Conservation (phyloP, 2,797 vertebrate genomes). For the Myripristis murdjan region DNA sequence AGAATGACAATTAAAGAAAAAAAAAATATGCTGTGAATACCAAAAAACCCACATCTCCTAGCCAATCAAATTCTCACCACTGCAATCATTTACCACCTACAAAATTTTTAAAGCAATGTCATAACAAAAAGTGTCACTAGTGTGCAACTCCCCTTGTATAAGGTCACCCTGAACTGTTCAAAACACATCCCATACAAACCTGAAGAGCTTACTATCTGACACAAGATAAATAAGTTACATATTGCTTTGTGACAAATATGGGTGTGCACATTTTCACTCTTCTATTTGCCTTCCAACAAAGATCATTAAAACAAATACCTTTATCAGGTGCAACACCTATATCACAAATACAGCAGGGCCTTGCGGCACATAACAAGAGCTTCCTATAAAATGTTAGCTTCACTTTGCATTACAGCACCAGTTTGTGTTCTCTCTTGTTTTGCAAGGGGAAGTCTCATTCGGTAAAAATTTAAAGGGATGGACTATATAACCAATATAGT, state of each 20-base stretch:
- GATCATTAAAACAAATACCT: conserved; percentile 48
- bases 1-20: too few relatives aligned
- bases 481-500: too few relatives aligned
- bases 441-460: neutral
- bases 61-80: neutral
- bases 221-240: conserved; percentile 64
- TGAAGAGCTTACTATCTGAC: conserved; percentile 38
- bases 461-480: too few relatives aligned
- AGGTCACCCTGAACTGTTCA: conserved; percentile 1
- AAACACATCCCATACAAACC: conserved; percentile 28
- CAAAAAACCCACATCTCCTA: neutral
- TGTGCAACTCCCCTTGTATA: neutral
- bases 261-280: conserved; percentile 40
- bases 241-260: conserved; percentile 53
- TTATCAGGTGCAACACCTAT: conserved; percentile 46
- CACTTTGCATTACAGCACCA: too few relatives aligned
- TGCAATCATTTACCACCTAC: neutral
- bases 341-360: conserved; percentile 31
- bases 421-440: neutral
- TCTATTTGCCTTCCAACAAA: conserved; percentile 37
- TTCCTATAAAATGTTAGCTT: too few relatives aligned
- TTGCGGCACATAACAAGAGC: neutral
- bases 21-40: neutral
- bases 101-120: neutral
- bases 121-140: neutral